These are phyloP conservation scores for Acrobasis consociella DNA, from an alignment of 2,888 invertebrate genomes.

Conservation along the genomic window DNA sequence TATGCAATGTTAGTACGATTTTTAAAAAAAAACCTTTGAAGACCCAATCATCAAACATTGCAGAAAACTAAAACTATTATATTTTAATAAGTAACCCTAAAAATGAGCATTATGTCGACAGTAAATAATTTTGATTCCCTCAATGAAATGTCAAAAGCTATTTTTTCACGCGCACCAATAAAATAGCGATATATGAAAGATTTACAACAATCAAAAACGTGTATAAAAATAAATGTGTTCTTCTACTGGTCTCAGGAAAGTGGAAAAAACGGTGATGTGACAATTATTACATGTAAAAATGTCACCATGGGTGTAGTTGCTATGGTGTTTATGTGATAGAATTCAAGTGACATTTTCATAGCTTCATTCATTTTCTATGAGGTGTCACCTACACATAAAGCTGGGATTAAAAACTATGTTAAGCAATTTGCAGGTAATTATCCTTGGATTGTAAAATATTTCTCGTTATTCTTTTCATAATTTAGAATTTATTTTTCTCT, in stretches of 20 bases:
- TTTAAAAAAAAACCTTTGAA: no score
- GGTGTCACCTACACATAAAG: no score
- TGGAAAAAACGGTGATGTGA: slow-evolving; percentile 17
- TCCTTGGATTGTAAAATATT: no score
- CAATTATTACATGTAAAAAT: slow-evolving; percentile 21
- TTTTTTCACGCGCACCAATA: slow-evolving; percentile 5
- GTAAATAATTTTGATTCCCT: slow-evolving; percentile 20
- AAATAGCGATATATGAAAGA: slow-evolving; percentile 21
- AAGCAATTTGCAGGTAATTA: no score
- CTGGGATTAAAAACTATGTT: no score
- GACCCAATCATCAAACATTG: neutral
- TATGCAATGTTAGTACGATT: no score
- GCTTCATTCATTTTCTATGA: no score
- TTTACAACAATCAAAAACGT: slow-evolving; percentile 18
- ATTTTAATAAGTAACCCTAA: slow-evolving; percentile 1
- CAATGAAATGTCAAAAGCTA: slow-evolving; percentile 14
- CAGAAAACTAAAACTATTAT: neutral
- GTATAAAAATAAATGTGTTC: slow-evolving; percentile 19
- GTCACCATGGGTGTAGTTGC: slow-evolving; percentile 4
- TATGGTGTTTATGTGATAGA: neutral
- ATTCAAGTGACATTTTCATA: neutral
- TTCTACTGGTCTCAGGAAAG: slow-evolving; percentile 7
- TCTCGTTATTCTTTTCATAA: no score
- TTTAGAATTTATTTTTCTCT: no score
- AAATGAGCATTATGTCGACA: neutral